Evolutionary conservation across 2,113 vertebrate genomes (phyloP), one percentile per base, ranked within the genome.

Genomic region (Chaenocephalus aceratus): DNA sequence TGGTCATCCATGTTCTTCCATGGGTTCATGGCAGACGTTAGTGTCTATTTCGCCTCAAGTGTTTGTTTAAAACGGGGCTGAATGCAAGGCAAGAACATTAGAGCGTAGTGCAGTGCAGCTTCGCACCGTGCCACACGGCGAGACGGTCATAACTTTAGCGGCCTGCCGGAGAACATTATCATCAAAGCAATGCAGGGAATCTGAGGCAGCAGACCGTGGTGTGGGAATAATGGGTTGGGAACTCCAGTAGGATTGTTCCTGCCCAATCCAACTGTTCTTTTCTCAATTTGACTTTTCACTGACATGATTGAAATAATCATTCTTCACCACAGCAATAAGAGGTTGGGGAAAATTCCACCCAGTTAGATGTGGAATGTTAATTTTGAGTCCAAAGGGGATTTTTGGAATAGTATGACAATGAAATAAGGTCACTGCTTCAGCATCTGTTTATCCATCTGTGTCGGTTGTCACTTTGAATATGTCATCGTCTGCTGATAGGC

Each of bases 241-340:
- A 77, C 58, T 78, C 65, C 59, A 63, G 69, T 36, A 80, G 72
- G 69, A 82, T 30, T 36, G 51, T 56, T 70, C 16, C 63, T 46
- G 79, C 82, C 69, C 86, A 72, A 49, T 73, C 83, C 71, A 83
- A 80, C 72, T 77, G 68, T 88, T 85, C 67, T 52, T 85, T 66
- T 86, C 82, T 85, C 46, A 81, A 85, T 81, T 91, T 77, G 87
- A 77, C 85, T 85, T 80, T 82, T 80, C 73, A 61, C 78, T 94
- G 94, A 95, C 92, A 90, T 94, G 93, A 95, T 95, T 93, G 92
- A 94, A 89, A 90, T 94, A 95, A 94, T 95, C 83, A 76, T 86
- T 89, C 56, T 80, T 80, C 46, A 56, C 54, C 69, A 56, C 45
- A 34, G 36, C 46, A 46, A 49, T 30, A 75, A 15, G 30, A 54